Percentiles rank a stretch among this genome's conserved stretches.
phyloP scores from a whole-genome alignment of 2,888 invertebrate genomes.

The Temnothorax unifasciatus region DNA sequence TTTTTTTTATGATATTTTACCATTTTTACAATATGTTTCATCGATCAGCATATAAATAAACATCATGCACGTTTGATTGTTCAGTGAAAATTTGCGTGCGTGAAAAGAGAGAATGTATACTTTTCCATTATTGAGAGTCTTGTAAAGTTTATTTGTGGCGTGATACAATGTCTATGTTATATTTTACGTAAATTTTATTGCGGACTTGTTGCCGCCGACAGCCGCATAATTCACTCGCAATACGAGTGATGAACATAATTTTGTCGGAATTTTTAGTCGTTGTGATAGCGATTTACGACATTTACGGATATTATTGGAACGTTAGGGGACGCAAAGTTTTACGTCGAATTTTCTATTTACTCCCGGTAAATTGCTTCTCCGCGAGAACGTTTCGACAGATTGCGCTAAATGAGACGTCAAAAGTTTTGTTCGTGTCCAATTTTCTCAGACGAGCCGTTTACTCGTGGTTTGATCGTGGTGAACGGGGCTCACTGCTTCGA shows the following conservation, averaged over 20 bases:
- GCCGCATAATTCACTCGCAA: not conserved
- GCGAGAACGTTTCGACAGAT: slow-evolving; percentile 39
- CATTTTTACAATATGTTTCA: slow-evolving; percentile 67
- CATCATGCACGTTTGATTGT: not conserved
- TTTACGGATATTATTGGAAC: slow-evolving; percentile 13
- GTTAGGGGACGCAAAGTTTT: slow-evolving; percentile 11
- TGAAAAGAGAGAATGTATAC: not conserved
- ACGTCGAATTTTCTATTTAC: slow-evolving; percentile 42
- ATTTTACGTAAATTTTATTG: slow-evolving; percentile 23
- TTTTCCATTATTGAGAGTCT: slow-evolving; percentile 27
- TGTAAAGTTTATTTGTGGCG: not conserved
- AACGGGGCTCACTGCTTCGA: not conserved
- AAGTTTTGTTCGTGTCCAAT: slow-evolving; percentile 47
- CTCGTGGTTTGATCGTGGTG: slow-evolving; percentile 11
- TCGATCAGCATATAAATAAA: slow-evolving; percentile 32
- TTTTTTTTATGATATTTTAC: slow-evolving; percentile 8
- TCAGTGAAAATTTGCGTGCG: not conserved
- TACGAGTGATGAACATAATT: slow-evolving; percentile 36
- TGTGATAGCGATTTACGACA: not conserved
- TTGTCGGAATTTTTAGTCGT: not conserved
- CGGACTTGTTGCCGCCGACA: not conserved
- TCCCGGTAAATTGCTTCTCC: slow-evolving; percentile 37
- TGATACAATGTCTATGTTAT: not conserved
- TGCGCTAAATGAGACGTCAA: slow-evolving; percentile 55
- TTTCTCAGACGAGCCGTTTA: slow-evolving; percentile 46